phyloP scores from a whole-genome alignment of 2,888 invertebrate species.

The Andrena minutula region DNA sequence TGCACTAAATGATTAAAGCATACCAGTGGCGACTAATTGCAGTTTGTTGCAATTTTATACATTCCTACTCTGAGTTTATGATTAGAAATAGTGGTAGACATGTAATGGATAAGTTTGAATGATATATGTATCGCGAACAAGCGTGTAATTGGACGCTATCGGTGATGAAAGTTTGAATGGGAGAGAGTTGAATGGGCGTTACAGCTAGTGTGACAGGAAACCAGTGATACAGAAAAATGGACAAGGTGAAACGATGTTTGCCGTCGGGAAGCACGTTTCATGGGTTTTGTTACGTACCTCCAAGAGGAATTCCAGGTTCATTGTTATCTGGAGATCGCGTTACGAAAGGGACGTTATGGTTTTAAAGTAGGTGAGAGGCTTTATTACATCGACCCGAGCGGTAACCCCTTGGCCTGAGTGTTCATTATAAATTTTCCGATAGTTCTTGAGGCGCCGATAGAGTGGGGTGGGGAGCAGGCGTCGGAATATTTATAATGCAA shows the following conservation, averaged over 20 bases:
- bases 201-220: not conserved
- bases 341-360: constrained; percentile 29
- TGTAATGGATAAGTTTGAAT: no score
- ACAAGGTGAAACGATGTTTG: not conserved
- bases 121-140: no score
- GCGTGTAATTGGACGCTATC: no score
- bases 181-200: not conserved
- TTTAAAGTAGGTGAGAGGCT: constrained; percentile 53
- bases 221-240: not conserved
- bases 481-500: constrained; percentile 53
- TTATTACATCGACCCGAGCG: constrained; percentile 35
- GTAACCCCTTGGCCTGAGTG: constrained; percentile 31
- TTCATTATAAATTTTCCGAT: constrained; percentile 63
- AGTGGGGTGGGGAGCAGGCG: constrained; percentile 14
- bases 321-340: constrained; percentile 29
- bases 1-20: not conserved
- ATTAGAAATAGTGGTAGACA: no score
- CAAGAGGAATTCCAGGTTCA: constrained; percentile 18
- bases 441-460: constrained; percentile 46
- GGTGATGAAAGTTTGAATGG: not conserved
- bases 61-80: no score
- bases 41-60: no score
- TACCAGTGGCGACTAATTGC: no score
- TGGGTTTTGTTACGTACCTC: not conserved
- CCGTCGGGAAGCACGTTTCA: not conserved